A percentile compares a stretch with the other conserved stretches of the same genome.
Evolutionary conservation across 2,113 vertebrate genomes (phyloP).

Genomic region (Siniperca knerii): DNA sequence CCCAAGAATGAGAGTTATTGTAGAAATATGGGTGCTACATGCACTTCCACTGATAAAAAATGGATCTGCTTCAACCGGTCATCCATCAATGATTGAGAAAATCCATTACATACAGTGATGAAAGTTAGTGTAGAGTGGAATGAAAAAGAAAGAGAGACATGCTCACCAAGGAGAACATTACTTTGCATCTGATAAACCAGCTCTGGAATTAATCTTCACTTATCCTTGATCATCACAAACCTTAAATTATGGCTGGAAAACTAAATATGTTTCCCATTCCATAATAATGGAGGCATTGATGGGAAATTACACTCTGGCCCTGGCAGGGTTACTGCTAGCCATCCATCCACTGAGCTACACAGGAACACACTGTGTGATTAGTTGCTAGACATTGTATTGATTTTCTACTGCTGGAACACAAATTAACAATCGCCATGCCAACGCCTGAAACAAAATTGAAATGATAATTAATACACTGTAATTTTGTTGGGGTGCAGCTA

Average conservation of each 20-base stretch:
- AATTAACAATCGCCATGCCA: constrained; percentile 54
- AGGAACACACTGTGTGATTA: constrained; percentile 56
- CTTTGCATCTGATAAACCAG: constrained; percentile 1
- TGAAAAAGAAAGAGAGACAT: constrained; percentile 40
- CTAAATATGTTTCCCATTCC: constrained; percentile 3
- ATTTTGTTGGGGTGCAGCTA: constrained; percentile 52
- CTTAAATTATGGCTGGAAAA: constrained; percentile 7
- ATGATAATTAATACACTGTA: constrained; percentile 69
- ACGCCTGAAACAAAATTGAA: constrained; percentile 45
- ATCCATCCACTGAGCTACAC: constrained; percentile 51
- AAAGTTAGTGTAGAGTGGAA: constrained; percentile 30
- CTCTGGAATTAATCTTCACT: constrained; percentile 5
- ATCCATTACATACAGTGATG: constrained; percentile 42
- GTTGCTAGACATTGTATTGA: constrained; percentile 68
- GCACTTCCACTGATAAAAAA: constrained; percentile 17
- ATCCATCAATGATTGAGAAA: constrained; percentile 42
- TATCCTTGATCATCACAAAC: constrained; percentile 12
- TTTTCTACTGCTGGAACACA: constrained; percentile 60
- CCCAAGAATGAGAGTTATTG: not conserved
- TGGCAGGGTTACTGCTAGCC: constrained; percentile 43
- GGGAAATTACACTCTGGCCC: constrained; percentile 48
- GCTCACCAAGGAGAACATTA: constrained; percentile 12
- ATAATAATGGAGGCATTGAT: constrained; percentile 20
- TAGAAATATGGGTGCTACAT: constrained; percentile 24
- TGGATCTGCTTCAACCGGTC: constrained; percentile 37